These are phyloP conservation scores for Gnathonemus longibarbis DNA, from an alignment of 2,113 vertebrate species.

Conservation along the genomic window DNA sequence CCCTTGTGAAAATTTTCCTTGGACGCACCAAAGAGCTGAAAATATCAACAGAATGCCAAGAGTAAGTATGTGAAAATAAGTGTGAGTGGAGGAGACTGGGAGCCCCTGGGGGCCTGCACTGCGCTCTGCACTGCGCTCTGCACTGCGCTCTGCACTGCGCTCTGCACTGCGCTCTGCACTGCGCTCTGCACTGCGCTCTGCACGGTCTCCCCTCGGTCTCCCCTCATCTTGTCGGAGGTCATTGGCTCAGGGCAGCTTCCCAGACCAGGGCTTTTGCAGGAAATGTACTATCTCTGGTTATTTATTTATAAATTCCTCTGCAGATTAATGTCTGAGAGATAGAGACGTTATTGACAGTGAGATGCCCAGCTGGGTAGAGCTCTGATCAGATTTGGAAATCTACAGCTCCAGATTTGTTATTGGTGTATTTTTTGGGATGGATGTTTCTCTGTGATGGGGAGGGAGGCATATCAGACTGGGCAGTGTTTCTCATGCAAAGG, in stretches of 20 bases:
- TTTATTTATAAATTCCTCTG: background rate
- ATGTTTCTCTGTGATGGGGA: background rate
- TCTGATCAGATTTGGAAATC: background rate
- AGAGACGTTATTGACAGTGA: background rate
- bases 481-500: background rate
- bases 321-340: background rate
- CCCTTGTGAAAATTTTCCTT: constrained; percentile 86
- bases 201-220: background rate
- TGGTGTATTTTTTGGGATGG: background rate
- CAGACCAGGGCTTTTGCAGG: background rate
- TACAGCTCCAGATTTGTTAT: background rate
- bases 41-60: constrained; percentile 95
- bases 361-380: background rate
- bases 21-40: constrained; percentile 96
- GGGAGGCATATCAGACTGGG: background rate
- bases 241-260: background rate
- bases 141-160: background rate
- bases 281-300: background rate
- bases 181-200: no score
- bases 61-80: constrained; percentile 67
- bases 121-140: background rate
- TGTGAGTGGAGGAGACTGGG: background rate
- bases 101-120: no score
- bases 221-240: background rate
- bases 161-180: background rate